Evolutionary conservation across 2,797 vertebrate genomes (phyloP).

Genomic region (Acanthurus tractus): DNA sequence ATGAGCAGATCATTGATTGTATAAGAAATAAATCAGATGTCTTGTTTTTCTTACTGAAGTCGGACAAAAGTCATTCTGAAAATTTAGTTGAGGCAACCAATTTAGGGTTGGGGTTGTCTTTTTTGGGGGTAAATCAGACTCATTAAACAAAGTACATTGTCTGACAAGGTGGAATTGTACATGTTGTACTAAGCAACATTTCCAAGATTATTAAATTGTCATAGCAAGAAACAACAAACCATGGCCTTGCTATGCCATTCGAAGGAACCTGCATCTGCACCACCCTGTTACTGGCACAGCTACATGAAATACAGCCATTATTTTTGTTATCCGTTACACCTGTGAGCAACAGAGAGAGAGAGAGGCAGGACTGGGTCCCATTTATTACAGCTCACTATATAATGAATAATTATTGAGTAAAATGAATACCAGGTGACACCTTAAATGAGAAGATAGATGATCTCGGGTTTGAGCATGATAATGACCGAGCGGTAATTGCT

Average conservation of each 20-base stretch:
- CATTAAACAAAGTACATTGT: no score
- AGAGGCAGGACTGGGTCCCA: conserved; percentile 77
- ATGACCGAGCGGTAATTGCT: conserved; percentile 90
- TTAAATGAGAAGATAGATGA: conserved; percentile 90
- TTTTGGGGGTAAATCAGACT: no score
- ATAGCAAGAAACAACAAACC: no score
- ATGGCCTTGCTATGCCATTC: not conserved
- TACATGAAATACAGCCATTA: conserved; percentile 5
- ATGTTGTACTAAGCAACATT: no score
- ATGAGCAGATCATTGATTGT: no score
- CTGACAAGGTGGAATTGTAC: no score
- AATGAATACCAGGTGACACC: conserved; percentile 92
- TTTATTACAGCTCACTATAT: conserved; percentile 79
- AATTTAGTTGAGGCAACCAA: no score
- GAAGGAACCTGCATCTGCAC: not conserved
- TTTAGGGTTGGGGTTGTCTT: no score
- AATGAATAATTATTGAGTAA: conserved; percentile 90
- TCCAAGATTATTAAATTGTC: no score
- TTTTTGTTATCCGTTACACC: conserved; percentile 30
- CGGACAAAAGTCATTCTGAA: no score
- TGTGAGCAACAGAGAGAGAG: conserved; percentile 41
- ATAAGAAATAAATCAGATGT: no score
- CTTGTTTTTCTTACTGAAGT: no score
- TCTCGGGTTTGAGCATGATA: conserved; percentile 89
- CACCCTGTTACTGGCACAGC: not conserved